These are phyloP conservation scores for Thalassaphorura encarpata DNA, from an alignment of 1,140 invertebrate species.

Conservation along the genomic window DNA sequence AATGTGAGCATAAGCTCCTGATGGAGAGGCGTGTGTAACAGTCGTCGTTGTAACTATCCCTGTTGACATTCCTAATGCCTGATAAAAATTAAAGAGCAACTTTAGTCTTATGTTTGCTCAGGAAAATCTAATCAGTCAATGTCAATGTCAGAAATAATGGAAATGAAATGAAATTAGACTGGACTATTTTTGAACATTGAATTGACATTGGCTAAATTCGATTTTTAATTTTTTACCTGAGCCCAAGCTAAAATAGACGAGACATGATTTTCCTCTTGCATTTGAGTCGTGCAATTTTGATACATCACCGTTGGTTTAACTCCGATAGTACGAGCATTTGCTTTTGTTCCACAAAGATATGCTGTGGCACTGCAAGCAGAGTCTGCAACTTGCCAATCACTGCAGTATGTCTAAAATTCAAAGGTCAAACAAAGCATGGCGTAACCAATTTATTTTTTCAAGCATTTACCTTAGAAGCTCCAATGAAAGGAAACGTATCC, in stretches of 20 bases:
- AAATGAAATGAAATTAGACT: too few species aligned
- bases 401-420: slow-evolving; percentile 44
- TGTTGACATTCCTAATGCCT: slow-evolving; percentile 49
- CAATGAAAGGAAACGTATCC: slow-evolving; percentile 63
- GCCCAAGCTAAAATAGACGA: slow-evolving; percentile 27
- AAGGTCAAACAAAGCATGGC: too few species aligned
- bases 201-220: too few species aligned
- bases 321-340: slow-evolving; percentile 31
- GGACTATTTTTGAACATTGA: too few species aligned
- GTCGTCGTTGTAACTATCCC: slow-evolving; percentile 63
- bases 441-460: too few species aligned
- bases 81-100: too few species aligned
- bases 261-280: slow-evolving; percentile 14
- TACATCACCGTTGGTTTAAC: slow-evolving; percentile 19
- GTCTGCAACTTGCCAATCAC: slow-evolving; percentile 42
- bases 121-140: too few species aligned
- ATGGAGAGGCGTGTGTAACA: slow-evolving; percentile 57
- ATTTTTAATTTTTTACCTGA: too few species aligned
- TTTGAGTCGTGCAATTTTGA: slow-evolving; percentile 24
- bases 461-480: slow-evolving; percentile 47
- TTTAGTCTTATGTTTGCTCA: too few species aligned
- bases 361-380: slow-evolving; percentile 44
- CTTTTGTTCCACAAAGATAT: slow-evolving; percentile 41
- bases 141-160: too few species aligned
- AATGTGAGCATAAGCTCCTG: slow-evolving; percentile 33